phyloP scores from a whole-genome alignment of 2,888 invertebrate species.

The Notodonta ziczac region DNA sequence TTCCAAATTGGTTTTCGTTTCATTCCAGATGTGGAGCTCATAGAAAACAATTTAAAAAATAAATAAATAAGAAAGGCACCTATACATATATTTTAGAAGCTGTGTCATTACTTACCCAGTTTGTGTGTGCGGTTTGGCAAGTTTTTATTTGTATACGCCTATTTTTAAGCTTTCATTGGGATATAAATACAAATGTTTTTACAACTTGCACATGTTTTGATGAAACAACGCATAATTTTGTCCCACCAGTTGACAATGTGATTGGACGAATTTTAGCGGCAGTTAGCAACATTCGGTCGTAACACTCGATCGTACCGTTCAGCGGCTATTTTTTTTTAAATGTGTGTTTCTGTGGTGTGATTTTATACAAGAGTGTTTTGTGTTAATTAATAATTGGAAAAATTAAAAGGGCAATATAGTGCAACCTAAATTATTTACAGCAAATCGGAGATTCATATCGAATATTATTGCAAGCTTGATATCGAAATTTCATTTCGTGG shows the following conservation, averaged over 20 bases:
- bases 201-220: conserved; percentile 15
- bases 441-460: too few relatives aligned
- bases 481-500: background rate
- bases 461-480: background rate
- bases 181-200: too few relatives aligned
- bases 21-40: too few relatives aligned
- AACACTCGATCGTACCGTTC: conserved; percentile 21
- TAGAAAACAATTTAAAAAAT: too few relatives aligned
- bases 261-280: conserved; percentile 59
- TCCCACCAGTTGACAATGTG: conserved; percentile 44
- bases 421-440: too few relatives aligned
- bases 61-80: too few relatives aligned
- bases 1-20: background rate
- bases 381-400: background rate
- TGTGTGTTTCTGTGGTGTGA: conserved; percentile 14
- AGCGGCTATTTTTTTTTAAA: conserved; percentile 25
- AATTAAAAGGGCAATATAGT: too few relatives aligned
- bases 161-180: too few relatives aligned
- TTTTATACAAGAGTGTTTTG: background rate
- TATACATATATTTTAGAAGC: too few relatives aligned
- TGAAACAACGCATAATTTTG: conserved; percentile 25
- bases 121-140: too few relatives aligned
- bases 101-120: too few relatives aligned
- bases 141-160: too few relatives aligned
- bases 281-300: conserved; percentile 60